Conservation (phyloP, 2,888 invertebrate species). For the Latrodectus elegans region DNA sequence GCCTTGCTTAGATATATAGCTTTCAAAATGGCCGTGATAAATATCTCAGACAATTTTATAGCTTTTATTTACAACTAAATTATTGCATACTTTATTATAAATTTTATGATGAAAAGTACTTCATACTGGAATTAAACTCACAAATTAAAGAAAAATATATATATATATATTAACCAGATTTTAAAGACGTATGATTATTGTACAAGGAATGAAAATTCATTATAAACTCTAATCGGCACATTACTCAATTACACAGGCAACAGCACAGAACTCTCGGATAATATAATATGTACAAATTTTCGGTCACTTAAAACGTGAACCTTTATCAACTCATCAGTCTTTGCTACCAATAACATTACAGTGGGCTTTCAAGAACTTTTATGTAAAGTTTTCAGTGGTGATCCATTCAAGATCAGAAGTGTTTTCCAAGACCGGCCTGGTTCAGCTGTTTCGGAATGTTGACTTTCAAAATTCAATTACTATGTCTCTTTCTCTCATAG, state of each 20-base stretch:
- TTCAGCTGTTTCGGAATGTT: slow-evolving; percentile 58
- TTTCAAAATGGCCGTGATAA: too few relatives aligned
- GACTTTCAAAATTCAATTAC: background rate
- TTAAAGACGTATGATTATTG: slow-evolving; percentile 37
- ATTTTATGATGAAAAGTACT: background rate
- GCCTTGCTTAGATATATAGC: too few relatives aligned
- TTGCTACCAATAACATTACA: slow-evolving; percentile 36
- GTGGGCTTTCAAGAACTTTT: slow-evolving; percentile 50
- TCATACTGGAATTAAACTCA: slow-evolving; percentile 37
- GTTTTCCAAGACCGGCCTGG: slow-evolving; percentile 24
- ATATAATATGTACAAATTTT: slow-evolving; percentile 66
- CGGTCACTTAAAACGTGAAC: slow-evolving; percentile 63
- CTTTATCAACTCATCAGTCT: slow-evolving; percentile 36
- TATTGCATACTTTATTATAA: background rate
- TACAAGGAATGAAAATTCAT: slow-evolving; percentile 65
- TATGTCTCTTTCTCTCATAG: background rate
- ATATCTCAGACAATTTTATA: background rate
- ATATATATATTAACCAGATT: slow-evolving; percentile 34
- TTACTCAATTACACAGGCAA: slow-evolving; percentile 67
- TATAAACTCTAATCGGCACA: slow-evolving; percentile 67
- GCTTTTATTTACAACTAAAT: slow-evolving; percentile 5
- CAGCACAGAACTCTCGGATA: slow-evolving; percentile 67
- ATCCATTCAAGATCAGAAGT: slow-evolving; percentile 9
- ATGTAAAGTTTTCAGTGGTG: slow-evolving; percentile 27
- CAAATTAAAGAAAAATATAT: slow-evolving; percentile 13